phyloP scores from a whole-genome alignment of 37 sponge, comb jelly and placozoan genomes.

The Corticium candelabrum region DNA sequence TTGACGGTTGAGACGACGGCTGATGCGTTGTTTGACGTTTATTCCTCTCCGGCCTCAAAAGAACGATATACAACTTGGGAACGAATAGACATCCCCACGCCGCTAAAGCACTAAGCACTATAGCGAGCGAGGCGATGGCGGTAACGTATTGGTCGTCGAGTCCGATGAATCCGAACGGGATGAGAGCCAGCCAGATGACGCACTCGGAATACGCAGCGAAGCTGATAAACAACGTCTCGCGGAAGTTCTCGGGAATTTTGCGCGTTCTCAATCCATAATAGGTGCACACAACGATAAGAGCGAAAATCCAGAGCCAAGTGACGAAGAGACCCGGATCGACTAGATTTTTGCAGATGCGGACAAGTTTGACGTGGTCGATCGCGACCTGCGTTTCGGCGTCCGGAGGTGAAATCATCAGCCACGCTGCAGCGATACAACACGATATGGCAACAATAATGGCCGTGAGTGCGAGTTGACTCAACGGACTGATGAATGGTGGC shows the following conservation, averaged over 20 bases:
- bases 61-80: not conserved
- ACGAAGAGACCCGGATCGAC: not conserved
- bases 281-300: not conserved
- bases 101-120: not conserved
- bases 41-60: not conserved
- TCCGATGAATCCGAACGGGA: constrained; percentile 11
- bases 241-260: constrained; percentile 42
- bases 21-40: no score
- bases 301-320: not conserved
- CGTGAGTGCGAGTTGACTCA: constrained; percentile 24
- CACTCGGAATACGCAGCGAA: constrained; percentile 19
- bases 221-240: constrained; percentile 47
- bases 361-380: not conserved
- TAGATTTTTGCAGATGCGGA: not conserved
- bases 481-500: constrained; percentile 14
- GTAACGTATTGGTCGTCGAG: not conserved
- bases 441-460: constrained; percentile 15
- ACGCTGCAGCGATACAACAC: constrained; percentile 10
- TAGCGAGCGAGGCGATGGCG: not conserved
- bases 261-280: not conserved
- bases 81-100: not conserved
- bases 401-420: constrained; percentile 31
- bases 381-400: not conserved
- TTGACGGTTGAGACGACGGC: no score
- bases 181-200: constrained; percentile 44